These are phyloP conservation scores for Regulus satrapa DNA, from an alignment of 2,113 vertebrate species.

Conservation along the genomic window DNA sequence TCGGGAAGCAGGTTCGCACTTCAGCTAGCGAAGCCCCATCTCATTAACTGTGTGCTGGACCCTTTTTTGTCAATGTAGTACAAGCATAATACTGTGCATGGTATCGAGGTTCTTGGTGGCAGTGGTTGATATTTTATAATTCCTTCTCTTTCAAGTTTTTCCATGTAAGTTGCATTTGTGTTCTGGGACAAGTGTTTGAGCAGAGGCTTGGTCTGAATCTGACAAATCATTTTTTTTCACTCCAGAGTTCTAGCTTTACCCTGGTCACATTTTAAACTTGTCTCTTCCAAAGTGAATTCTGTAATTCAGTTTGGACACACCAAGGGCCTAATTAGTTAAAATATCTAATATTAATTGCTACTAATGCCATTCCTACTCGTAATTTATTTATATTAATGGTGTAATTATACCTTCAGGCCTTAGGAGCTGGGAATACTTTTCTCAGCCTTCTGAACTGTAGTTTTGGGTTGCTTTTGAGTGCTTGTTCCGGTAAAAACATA, in stretches of 20 bases:
- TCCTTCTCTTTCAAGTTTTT: not conserved
- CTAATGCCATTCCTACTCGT: not conserved
- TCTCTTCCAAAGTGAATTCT: not conserved
- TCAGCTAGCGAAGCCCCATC: accelerated
- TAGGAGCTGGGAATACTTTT: not conserved
- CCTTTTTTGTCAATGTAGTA: not conserved
- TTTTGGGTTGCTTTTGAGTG: not conserved
- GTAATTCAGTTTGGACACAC: not conserved
- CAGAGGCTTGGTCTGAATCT: accelerated
- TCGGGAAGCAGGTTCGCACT: not conserved
- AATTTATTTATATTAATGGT: not conserved
- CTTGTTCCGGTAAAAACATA: not conserved
- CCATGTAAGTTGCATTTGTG: not conserved
- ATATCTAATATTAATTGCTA: not conserved
- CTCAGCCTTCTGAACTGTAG: not conserved
- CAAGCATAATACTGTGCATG: accelerated
- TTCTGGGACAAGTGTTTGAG: not conserved
- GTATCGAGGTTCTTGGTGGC: not conserved
- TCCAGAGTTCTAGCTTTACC: not conserved
- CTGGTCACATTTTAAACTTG: not conserved
- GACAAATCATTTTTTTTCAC: not conserved
- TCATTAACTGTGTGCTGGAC: accelerated
- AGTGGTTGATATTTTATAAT: not conserved
- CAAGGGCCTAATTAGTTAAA: not conserved
- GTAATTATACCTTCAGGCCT: not conserved